A percentile compares a stretch with the other conserved stretches of the same genome.
phyloP scores from a whole-genome alignment of 2,797 vertebrate species.

The Melanotaenia boesemani region DNA sequence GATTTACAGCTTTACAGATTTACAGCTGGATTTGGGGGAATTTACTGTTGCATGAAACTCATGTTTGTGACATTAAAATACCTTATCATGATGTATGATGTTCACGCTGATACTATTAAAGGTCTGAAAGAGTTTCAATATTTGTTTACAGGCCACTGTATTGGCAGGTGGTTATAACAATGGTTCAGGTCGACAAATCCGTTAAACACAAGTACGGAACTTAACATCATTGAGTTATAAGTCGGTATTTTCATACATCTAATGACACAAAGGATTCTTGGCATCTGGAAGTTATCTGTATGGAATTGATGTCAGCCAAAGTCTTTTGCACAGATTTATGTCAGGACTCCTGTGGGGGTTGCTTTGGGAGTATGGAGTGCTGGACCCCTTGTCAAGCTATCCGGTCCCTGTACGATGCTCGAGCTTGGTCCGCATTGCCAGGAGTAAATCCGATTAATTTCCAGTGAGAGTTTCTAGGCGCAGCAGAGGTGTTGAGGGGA shows the following conservation, averaged over 20 bases:
- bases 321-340: not conserved
- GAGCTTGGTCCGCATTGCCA: no score
- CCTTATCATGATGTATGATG: conserved; percentile 1
- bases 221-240: not conserved
- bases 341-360: no score
- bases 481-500: no score
- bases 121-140: not conserved
- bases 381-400: no score
- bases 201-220: not conserved
- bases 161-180: not conserved
- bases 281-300: not conserved
- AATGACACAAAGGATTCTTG: not conserved
- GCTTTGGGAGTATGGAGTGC: no score
- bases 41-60: not conserved
- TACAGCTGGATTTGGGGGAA: conserved; percentile 13
- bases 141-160: not conserved
- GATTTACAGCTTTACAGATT: conserved; percentile 50
- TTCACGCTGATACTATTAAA: conserved; percentile 12
- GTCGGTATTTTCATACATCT: not conserved
- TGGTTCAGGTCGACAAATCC: not conserved
- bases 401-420: no score
- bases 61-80: not conserved
- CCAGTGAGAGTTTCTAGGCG: no score
- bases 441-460: no score
- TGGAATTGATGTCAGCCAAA: not conserved